Evolutionary conservation across 2,888 invertebrate species (phyloP).

Genomic region (Ophion ventricosus): DNA sequence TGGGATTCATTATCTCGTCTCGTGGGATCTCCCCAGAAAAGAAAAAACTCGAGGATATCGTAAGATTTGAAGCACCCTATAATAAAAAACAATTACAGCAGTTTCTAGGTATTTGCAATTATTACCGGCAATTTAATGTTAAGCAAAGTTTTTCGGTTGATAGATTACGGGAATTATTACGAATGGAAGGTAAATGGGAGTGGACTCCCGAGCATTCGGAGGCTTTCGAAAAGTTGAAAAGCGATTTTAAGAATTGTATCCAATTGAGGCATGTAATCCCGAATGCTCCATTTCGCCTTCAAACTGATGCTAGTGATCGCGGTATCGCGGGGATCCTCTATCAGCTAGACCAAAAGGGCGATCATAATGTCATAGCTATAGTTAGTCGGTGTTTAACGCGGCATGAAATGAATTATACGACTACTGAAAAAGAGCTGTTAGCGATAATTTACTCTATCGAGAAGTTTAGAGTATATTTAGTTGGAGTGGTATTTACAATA

Average conservation of each 20-base stretch:
- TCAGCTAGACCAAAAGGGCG: conserved; percentile 18
- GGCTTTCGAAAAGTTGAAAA: conserved; percentile 53
- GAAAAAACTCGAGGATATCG: background rate
- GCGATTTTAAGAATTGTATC: conserved; percentile 48
- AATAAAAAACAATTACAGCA: background rate
- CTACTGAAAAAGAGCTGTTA: conserved; percentile 70
- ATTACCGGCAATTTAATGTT: background rate
- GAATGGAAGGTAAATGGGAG: background rate
- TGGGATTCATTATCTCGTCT: background rate
- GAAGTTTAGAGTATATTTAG: conserved; percentile 64
- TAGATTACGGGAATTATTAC: background rate
- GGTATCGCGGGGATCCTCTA: conserved; percentile 66
- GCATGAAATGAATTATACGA: conserved; percentile 67
- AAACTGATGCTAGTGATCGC: conserved; percentile 56
- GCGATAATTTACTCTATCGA: conserved; percentile 68
- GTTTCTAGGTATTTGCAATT: conserved; percentile 46
- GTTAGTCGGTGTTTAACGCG: conserved; percentile 64
- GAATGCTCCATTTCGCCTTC: conserved; percentile 45
- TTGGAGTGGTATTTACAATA: background rate
- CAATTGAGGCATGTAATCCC: conserved; percentile 46
- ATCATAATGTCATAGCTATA: conserved; percentile 62
- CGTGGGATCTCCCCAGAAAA: background rate
- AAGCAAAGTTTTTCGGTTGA: background rate
- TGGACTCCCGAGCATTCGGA: conserved; percentile 35
- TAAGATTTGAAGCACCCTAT: background rate